phyloP scores from a whole-genome alignment of 2,888 invertebrate genomes.

The Erannis defoliaria region DNA sequence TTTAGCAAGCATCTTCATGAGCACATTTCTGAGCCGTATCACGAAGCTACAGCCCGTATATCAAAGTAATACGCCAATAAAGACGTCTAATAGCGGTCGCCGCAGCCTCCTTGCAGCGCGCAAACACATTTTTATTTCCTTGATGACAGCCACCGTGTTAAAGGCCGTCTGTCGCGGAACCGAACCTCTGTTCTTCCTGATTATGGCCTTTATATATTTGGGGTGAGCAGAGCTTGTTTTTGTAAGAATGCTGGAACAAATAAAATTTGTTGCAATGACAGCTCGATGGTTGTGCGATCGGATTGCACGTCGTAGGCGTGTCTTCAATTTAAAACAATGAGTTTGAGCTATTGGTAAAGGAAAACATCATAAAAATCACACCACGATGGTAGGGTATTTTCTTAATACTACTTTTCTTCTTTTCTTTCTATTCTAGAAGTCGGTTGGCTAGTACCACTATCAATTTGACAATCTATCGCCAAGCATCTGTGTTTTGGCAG shows the following conservation, averaged over 20 bases:
- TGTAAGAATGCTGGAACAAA: no score
- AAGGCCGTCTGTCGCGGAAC: constrained; percentile 2
- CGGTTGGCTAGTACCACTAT: no score
- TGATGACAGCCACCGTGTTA: constrained; percentile 15
- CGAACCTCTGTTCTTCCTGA: constrained; percentile 10
- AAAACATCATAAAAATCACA: no score
- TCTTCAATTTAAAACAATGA: no score
- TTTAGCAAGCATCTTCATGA: constrained; percentile 30
- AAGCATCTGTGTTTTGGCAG: no score
- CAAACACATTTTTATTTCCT: constrained; percentile 35
- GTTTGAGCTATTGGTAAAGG: no score
- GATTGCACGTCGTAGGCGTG: no score
- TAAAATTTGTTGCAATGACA: not conserved
- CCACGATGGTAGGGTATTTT: no score
- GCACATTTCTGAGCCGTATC: constrained; percentile 30
- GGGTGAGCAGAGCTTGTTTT: not conserved
- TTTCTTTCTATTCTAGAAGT: no score
- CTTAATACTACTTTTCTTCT: no score
- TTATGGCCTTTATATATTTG: constrained; percentile 11
- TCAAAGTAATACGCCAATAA: constrained; percentile 40
- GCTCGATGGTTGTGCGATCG: no score
- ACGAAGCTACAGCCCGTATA: constrained; percentile 30
- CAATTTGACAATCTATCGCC: no score
- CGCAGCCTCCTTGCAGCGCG: constrained; percentile 25
- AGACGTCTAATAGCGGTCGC: constrained; percentile 33